These are phyloP conservation scores for Diplazon laetatorius DNA, from an alignment of 2,888 invertebrate species.

Conservation along the genomic window DNA sequence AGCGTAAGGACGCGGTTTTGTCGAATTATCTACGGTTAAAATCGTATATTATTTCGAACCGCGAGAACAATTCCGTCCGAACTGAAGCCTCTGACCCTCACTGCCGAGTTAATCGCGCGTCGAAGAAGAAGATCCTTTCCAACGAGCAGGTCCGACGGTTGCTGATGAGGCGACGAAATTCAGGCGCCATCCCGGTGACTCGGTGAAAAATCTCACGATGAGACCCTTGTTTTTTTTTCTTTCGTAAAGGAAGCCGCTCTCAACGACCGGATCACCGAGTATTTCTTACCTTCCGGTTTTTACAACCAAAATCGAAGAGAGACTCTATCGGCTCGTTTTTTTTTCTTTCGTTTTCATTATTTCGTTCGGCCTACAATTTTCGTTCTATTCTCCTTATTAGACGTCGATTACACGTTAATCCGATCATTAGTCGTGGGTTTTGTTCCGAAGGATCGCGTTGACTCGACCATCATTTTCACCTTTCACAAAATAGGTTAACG, in stretches of 20 bases:
- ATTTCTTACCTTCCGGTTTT: constrained; percentile 24
- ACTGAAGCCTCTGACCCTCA: constrained; percentile 42
- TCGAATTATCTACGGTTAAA: constrained; percentile 71
- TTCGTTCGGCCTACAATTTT: background rate
- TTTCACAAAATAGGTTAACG: constrained; percentile 8
- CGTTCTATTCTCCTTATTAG: constrained; percentile 36
- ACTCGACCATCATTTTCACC: constrained; percentile 36
- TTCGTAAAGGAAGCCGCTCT: constrained; percentile 54
- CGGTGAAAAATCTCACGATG: constrained; percentile 60
- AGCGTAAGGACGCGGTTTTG: constrained; percentile 66
- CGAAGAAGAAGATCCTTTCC: background rate
- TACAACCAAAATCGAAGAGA: constrained; percentile 30
- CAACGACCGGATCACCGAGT: constrained; percentile 32
- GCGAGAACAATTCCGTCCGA: constrained; percentile 27
- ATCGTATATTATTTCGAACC: constrained; percentile 40
- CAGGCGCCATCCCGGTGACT: constrained; percentile 67
- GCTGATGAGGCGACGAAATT: constrained; percentile 32
- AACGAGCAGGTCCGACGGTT: constrained; percentile 33
- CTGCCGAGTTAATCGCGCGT: constrained; percentile 55
- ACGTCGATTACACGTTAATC: constrained; percentile 60
- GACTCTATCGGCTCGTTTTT: constrained; percentile 32
- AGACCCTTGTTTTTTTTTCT: constrained; percentile 22
- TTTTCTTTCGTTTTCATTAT: background rate
- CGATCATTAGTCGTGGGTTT: constrained; percentile 56
- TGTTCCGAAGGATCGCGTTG: constrained; percentile 35